Percentiles rank a stretch among this genome's conserved stretches.
Conservation (phyloP, 2,888 invertebrate genomes). For the Meiosimyza platycephala region DNA sequence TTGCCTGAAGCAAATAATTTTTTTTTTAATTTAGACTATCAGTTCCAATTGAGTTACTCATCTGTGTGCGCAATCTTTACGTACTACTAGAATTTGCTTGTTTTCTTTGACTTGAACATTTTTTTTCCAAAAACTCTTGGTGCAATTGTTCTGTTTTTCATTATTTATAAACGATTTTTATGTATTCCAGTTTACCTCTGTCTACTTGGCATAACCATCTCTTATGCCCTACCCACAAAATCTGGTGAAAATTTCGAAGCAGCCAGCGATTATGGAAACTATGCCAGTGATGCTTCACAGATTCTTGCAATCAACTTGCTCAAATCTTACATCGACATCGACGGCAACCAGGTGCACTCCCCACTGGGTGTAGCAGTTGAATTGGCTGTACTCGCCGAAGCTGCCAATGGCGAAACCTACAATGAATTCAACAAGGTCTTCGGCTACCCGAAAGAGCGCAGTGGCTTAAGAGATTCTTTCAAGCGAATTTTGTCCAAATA, state of each 20-base stretch:
- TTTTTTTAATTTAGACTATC: neutral
- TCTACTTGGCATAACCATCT: neutral
- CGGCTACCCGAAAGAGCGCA: conserved; percentile 70
- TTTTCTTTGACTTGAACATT: no score
- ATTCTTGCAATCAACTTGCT: conserved; percentile 62
- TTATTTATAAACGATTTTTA: no score
- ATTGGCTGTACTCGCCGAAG: conserved; percentile 74
- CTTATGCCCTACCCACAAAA: conserved; percentile 35
- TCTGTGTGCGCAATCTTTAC: no score
- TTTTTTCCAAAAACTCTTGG: no score
- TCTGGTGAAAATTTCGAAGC: conserved; percentile 25
- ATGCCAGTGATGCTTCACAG: conserved; percentile 62
- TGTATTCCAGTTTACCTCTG: neutral
- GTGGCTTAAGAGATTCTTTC: conserved; percentile 54
- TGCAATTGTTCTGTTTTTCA: no score
- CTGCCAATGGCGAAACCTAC: conserved; percentile 72
- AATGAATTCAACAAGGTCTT: conserved; percentile 71
- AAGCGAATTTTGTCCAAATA: conserved; percentile 55
- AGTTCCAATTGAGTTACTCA: no score
- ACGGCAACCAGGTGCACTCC: conserved; percentile 73
- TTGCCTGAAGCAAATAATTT: neutral
- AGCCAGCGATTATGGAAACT: conserved; percentile 32
- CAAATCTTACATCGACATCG: conserved; percentile 63
- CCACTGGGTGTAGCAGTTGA: conserved; percentile 75
- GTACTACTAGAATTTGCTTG: no score